These are phyloP conservation scores for Heloderma charlesbogerti DNA, from an alignment of 2,113 vertebrate species.

Conservation along the genomic window DNA sequence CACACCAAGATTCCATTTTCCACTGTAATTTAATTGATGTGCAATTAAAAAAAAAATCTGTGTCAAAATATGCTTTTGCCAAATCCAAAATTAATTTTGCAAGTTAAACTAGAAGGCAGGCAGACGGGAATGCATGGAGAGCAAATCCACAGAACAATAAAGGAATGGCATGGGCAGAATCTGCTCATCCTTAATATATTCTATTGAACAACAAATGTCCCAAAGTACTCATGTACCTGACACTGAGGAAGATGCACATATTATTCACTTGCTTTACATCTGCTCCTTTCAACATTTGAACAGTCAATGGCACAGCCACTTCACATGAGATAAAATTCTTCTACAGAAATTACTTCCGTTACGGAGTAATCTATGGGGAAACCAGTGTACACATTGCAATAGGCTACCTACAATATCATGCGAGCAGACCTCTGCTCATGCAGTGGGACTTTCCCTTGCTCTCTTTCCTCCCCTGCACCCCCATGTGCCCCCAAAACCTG, in stretches of 20 bases:
- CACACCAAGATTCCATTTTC: neutral
- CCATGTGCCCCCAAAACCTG: neutral
- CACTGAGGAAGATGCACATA: no score
- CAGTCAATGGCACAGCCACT: neutral
- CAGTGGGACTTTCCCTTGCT: neutral
- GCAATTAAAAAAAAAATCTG: no score
- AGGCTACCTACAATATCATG: neutral
- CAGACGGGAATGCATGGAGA: neutral
- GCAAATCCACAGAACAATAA: neutral
- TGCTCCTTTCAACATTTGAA: neutral
- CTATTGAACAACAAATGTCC: neutral
- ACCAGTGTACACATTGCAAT: neutral
- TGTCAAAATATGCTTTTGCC: no score
- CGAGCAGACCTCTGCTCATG: neutral
- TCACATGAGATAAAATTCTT: neutral
- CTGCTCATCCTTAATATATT: neutral
- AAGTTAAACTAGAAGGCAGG: neutral
- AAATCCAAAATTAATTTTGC: neutral
- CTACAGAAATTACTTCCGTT: neutral
- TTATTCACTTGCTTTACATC: neutral
- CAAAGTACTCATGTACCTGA: neutral
- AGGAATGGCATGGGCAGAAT: neutral
- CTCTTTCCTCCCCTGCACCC: neutral
- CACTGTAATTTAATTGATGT: no score
- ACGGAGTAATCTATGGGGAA: neutral